phyloP scores from a whole-genome alignment of 2,797 vertebrate species.

The Molossus molossus region DNA sequence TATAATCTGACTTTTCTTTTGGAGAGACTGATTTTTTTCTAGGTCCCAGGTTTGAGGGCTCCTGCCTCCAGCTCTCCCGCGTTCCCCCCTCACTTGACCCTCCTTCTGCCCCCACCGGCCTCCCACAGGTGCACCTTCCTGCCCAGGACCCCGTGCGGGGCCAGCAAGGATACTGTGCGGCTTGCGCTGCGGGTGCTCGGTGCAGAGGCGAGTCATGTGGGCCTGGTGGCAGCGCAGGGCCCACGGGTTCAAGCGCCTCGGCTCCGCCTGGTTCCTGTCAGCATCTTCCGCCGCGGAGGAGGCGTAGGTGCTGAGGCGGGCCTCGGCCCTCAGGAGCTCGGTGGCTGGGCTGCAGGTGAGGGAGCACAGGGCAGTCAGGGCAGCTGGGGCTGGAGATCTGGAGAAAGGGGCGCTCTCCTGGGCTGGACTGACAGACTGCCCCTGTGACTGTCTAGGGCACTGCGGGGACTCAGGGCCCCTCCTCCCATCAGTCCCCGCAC shows the following conservation, averaged over 20 bases:
- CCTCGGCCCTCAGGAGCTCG: conserved; percentile 84
- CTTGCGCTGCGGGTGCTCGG: conserved; percentile 89
- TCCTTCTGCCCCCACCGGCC: accelerated
- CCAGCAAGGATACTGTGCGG: conserved; percentile 89
- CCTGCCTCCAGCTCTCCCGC: not conserved
- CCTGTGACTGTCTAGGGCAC: not conserved
- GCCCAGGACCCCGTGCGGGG: too few species aligned
- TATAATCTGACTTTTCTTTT: not conserved
- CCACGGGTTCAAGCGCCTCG: conserved; percentile 90
- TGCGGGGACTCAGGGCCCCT: accelerated
- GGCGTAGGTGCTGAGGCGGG: conserved; percentile 81
- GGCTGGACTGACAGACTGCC: not conserved
- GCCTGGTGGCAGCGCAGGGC: conserved; percentile 90
- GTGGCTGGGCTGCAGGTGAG: conserved; percentile 80
- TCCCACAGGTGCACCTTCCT: not conserved
- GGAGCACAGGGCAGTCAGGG: not conserved
- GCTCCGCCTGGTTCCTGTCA: conserved; percentile 84
- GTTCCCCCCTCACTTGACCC: not conserved
- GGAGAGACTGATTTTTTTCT: not conserved
- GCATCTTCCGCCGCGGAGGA: conserved; percentile 83
- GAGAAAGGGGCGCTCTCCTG: not conserved
- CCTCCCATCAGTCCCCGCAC: not conserved
- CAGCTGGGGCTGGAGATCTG: not conserved
- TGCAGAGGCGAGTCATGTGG: conserved; percentile 90
- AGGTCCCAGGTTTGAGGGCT: not conserved